These are phyloP conservation scores for Chaenodraco wilsoni DNA, from an alignment of 2,797 vertebrate species.

Conservation along the genomic window DNA sequence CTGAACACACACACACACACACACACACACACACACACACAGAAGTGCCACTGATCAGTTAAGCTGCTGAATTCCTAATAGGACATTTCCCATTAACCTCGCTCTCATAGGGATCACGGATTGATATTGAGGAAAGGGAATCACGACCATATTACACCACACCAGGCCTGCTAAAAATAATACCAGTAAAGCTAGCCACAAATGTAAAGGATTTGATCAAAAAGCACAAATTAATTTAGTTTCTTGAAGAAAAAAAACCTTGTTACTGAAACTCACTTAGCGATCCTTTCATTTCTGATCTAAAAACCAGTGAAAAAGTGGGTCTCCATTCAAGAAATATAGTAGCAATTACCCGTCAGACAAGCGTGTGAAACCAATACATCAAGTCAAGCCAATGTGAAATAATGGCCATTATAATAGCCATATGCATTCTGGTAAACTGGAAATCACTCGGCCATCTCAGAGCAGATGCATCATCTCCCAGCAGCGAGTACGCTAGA, in stretches of 20 bases:
- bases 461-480: conserved; percentile 34
- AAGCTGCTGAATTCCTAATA: conserved; percentile 70
- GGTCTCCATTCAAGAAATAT: background rate
- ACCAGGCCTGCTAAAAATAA: background rate
- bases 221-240: background rate
- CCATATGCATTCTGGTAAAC: conserved; percentile 41
- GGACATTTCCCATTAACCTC: conserved; percentile 76
- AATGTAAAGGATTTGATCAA: background rate
- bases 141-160: background rate
- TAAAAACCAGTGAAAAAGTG: background rate
- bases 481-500: conserved; percentile 8
- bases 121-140: conserved; percentile 49
- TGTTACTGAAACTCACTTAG: background rate
- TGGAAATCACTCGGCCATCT: conserved; percentile 52
- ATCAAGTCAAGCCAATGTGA: conserved; percentile 36
- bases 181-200: background rate
- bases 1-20: conserved; percentile 19
- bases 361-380: conserved; percentile 39
- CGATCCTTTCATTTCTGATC: background rate
- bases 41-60: conserved; percentile 58
- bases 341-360: background rate
- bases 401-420: conserved; percentile 38
- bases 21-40: background rate
- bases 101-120: conserved; percentile 48
- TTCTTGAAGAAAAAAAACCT: background rate